Evolutionary conservation across 1,140 invertebrate genomes (phyloP).

Genomic region (Chironomus striatipennis): DNA sequence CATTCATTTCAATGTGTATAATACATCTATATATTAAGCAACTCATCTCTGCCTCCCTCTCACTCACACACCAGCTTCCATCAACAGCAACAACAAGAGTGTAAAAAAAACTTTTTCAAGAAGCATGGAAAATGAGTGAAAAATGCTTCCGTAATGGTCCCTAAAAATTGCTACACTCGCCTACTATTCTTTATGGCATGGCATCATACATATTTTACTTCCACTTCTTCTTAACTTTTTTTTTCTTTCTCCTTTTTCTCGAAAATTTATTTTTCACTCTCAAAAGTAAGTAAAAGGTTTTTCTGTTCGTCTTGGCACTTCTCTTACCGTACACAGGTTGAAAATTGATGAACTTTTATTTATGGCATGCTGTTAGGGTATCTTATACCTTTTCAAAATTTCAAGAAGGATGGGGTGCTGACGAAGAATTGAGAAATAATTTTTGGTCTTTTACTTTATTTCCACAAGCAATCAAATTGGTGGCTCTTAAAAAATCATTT

Average conservation of each 20-base stretch:
- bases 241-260: background rate
- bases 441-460: too few species aligned
- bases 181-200: slow-evolving; percentile 7
- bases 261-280: background rate
- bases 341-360: slow-evolving; percentile 15
- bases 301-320: too few species aligned
- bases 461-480: too few species aligned
- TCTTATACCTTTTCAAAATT: too few species aligned
- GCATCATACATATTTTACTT: slow-evolving; percentile 8
- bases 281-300: background rate
- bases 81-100: background rate
- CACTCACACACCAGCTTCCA: background rate
- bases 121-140: background rate
- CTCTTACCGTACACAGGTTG: background rate
- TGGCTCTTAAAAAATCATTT: too few species aligned
- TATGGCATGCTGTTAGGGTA: background rate
- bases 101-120: background rate
- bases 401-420: too few species aligned
- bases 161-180: background rate
- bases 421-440: too few species aligned
- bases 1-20: too few species aligned
- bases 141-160: slow-evolving; percentile 6
- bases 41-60: background rate
- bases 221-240: background rate
- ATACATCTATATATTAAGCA: too few species aligned